phyloP scores from a whole-genome alignment of 23 tunicate species.

The Ascidia mentula region DNA sequence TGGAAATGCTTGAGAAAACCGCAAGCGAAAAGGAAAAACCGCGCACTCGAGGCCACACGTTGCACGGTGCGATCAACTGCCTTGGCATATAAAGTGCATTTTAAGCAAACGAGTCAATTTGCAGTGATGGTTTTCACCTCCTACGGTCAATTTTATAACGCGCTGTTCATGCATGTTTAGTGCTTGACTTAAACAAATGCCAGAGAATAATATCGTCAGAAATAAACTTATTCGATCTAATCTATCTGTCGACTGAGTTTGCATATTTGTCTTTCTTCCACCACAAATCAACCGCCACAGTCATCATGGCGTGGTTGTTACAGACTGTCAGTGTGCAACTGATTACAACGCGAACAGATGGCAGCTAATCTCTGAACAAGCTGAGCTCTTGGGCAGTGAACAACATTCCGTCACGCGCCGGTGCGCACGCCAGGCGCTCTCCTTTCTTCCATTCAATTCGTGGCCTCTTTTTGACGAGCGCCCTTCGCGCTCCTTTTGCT shows the following conservation, averaged over 20 bases:
- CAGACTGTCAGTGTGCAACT: not conserved
- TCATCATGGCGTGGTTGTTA: not conserved
- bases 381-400: not conserved
- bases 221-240: too few species aligned
- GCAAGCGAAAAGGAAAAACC: not conserved
- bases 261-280: too few species aligned
- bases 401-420: not conserved
- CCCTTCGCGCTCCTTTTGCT: not conserved
- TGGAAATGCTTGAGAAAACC: not conserved
- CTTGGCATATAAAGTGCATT: too few species aligned
- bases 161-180: too few species aligned
- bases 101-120: too few species aligned
- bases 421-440: not conserved
- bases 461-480: not conserved
- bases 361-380: not conserved
- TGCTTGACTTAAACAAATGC: too few species aligned
- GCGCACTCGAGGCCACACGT: not conserved
- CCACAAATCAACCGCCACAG: not conserved
- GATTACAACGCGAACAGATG: not conserved
- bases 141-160: too few species aligned
- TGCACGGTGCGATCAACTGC: too few species aligned
- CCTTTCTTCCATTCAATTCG: not conserved
- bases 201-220: too few species aligned
- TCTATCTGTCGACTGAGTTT: too few species aligned
- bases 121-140: too few species aligned